Base-by-base conservation (phyloP, 2,888 invertebrate species). In the Dolichopus griseipennis region DNA sequence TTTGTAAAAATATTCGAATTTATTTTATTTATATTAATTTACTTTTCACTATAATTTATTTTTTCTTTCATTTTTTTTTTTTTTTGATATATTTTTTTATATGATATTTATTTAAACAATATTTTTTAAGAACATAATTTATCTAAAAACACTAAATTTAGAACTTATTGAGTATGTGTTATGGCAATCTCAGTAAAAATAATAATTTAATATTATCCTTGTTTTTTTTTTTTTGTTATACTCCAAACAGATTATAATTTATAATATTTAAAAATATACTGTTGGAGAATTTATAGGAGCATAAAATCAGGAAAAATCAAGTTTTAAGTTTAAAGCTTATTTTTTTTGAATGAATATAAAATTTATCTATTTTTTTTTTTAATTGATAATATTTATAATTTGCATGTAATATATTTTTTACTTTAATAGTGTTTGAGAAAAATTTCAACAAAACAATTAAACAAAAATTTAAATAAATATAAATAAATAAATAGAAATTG, bases 1-100 rank as follows among this genome's bases (percentile, higher is more conserved):
- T 52, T 52, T 52, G 52, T 52, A 52, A 52, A 52, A 52, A 52
- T 52, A 52, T 52, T 52, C 52, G 52, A 52, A 52, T 52, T 52
- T 52, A 52, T 52, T 52, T 52, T 15, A 52, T 52, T 52, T 52
- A 6, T n/a, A 41, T 41, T 41, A 52, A 52, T 52, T 52, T 52
- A 52, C 15, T 18, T 52, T 52, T 6, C 52, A 18, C 52, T 52
- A 52, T 52, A 52, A 15, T 37, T 37, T 37, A 37, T 37, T 37
- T 52, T 52, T 52, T 52, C 5, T 52, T 52, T 52, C 18, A 4
- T 18, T 52, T n/a, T 52, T 18, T 52, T 52, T 52, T 52, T 52
- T 37, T 37, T 37, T 10, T 37, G 27, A 4, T 27, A 4, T 27
- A 4, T 2, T 27, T 27, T 37, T 52, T 12, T 52, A 2, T 52